These are phyloP conservation scores for Meloidogyne floridensis DNA, from an alignment of 1,140 invertebrate genomes.

Conservation along the genomic window DNA sequence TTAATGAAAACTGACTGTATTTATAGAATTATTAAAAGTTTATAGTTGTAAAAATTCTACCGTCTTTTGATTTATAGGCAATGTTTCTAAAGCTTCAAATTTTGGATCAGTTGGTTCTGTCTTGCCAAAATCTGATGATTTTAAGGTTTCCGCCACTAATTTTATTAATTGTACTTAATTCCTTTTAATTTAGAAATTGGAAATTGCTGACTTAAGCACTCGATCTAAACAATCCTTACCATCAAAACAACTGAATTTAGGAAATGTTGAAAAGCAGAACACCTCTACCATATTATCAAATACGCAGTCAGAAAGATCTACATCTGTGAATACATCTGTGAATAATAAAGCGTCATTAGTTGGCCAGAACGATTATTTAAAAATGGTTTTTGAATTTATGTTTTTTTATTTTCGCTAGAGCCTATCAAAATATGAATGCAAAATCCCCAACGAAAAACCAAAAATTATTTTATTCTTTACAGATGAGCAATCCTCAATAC, in stretches of 20 bases:
- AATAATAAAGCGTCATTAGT: neutral
- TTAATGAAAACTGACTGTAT: no score
- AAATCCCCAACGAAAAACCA: no score
- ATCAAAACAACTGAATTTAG: no score
- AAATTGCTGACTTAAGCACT: no score
- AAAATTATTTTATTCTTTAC: neutral
- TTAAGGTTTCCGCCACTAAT: conserved; percentile 42
- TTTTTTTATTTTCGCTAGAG: neutral
- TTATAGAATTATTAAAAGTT: no score
- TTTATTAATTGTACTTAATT: no score
- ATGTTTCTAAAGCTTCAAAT: conserved; percentile 64
- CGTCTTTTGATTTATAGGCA: conserved; percentile 45
- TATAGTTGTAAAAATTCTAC: conserved; percentile 4
- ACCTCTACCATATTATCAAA: neutral
- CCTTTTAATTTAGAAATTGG: no score
- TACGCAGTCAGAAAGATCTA: neutral
- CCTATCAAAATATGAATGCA: no score
- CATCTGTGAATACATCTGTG: neutral
- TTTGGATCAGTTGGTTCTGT: conserved; percentile 60
- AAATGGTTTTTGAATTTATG: neutral
- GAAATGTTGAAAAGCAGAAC: no score
- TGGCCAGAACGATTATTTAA: neutral
- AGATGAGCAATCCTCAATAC: neutral
- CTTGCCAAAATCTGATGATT: conserved; percentile 66
- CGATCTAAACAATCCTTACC: no score